Evolutionary conservation across 1,140 invertebrate genomes (phyloP), one percentile per base, ranked within the genome.

Genomic region (Aphaenogaster rudis): DNA sequence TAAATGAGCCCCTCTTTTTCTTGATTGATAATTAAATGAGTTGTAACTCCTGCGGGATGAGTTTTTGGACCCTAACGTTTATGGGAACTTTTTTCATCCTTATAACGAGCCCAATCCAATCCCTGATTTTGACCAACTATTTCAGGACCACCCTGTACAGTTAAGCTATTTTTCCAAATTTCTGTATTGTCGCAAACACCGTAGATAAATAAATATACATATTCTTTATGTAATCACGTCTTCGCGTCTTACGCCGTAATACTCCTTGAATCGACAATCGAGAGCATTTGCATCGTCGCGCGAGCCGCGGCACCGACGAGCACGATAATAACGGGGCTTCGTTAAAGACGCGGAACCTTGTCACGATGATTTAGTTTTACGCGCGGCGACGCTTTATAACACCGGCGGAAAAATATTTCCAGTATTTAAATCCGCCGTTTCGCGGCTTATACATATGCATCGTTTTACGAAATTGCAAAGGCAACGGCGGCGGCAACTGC

Each of bases 391-490:
- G 54, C 69, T 84, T 76, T 76, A 84, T 50, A 82, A 74, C 69
- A 42, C 54, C 28, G 69, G 3, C 42, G 80, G 80, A 84, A 84
- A 84, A 84, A 84, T 84, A 84, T 84, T 84, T 84, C 80, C 80
- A 39, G 80, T 28, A 84, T 84, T 84, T 84, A 84, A 84, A 84
- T 84, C 80, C 69, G 57, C 54, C 69, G 80, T 84, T 84, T 84
- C 80, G 69, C 54, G 69, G 80, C 80, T 84, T 84, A 84, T 84
- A 84, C 80, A 84, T 84, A 84, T 84, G 80, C 80, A 84, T 84
- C 80, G 80, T 84, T 84, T 81, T 84, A 84, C 80, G 80, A 84
- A 84, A 84, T 84, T 84, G 80, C 80, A 61, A 84, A 84, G 80
- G 80, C 69, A 84, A 50, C 80, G 79, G 52, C 42, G 57, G 7